Percentiles rank a stretch among this genome's conserved stretches.
These are phyloP conservation scores for Pammene aurita DNA, from an alignment of 2,888 invertebrate species.

Conservation along the genomic window DNA sequence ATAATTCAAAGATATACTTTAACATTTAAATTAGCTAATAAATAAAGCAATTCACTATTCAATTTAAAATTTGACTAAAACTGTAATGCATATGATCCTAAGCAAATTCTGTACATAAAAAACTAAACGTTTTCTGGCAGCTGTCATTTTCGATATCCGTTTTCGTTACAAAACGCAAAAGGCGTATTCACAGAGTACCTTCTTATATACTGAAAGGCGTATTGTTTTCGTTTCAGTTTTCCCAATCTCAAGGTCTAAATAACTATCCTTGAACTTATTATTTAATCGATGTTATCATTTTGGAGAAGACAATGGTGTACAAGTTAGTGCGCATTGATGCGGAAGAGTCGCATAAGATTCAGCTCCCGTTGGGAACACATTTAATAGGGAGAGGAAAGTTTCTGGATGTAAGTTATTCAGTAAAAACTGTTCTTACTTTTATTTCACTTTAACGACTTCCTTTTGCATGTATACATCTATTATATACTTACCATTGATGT, in stretches of 20 bases:
- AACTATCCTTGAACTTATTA: not conserved
- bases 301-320: slow-evolving; percentile 59
- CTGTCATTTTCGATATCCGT: not conserved
- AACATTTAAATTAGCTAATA: no score
- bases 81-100: no score
- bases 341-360: slow-evolving; percentile 60
- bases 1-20: no score
- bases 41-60: no score
- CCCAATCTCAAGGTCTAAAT: not conserved
- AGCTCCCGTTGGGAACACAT: slow-evolving; percentile 60
- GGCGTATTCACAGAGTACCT: no score
- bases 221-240: slow-evolving; percentile 9
- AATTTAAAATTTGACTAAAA: no score
- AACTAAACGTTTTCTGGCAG: slow-evolving; percentile 24
- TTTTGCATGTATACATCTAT: not conserved
- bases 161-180: not conserved
- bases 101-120: no score
- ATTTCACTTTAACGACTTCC: no score
- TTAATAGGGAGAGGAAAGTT: slow-evolving; percentile 69
- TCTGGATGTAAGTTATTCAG: slow-evolving; percentile 62
- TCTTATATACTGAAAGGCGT: no score
- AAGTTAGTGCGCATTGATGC: slow-evolving; percentile 67
- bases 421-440: no score
- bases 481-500: not conserved
- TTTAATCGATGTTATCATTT: slow-evolving; percentile 10